phyloP scores from a whole-genome alignment of 2,797 vertebrate species.

The Coregonus suidteri region DNA sequence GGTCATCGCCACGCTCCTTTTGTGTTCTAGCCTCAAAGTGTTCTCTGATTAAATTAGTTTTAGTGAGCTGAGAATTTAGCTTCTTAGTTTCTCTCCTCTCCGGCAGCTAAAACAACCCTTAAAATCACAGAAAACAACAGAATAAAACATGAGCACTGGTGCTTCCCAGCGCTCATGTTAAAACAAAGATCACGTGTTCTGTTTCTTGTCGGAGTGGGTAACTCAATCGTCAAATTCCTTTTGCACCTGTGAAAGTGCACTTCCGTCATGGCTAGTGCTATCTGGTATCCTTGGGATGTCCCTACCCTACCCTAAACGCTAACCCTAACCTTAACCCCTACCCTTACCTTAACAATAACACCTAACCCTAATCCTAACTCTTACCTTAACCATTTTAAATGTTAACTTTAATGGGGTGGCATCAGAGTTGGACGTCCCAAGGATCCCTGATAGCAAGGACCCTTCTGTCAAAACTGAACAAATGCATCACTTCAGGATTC shows the following conservation, averaged over 20 bases:
- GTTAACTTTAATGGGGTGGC: no score
- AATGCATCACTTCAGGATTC: not conserved
- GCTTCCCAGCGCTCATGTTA: not conserved
- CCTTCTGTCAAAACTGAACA: not conserved
- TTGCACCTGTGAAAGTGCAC: not conserved
- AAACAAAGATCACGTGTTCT: not conserved
- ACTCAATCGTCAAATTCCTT: not conserved
- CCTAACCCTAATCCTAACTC: no score
- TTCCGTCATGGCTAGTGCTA: not conserved
- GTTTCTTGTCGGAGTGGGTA: not conserved
- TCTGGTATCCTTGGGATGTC: no score
- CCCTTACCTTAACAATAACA: no score
- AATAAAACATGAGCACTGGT: slow-evolving; percentile 23
- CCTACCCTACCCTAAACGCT: no score
- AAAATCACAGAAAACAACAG: slow-evolving; percentile 8
- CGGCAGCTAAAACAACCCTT: slow-evolving; percentile 6
- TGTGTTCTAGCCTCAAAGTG: slow-evolving; percentile 36
- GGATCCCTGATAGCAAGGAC: no score
- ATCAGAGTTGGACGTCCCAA: no score
- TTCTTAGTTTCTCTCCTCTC: not conserved
- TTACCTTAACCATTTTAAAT: no score
- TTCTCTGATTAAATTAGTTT: slow-evolving; percentile 30
- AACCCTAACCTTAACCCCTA: no score
- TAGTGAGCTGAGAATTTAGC: slow-evolving; percentile 21
- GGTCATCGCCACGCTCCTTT: slow-evolving; percentile 22